Base-by-base conservation (phyloP, 2,888 invertebrate species). In the Noctua comes region DNA sequence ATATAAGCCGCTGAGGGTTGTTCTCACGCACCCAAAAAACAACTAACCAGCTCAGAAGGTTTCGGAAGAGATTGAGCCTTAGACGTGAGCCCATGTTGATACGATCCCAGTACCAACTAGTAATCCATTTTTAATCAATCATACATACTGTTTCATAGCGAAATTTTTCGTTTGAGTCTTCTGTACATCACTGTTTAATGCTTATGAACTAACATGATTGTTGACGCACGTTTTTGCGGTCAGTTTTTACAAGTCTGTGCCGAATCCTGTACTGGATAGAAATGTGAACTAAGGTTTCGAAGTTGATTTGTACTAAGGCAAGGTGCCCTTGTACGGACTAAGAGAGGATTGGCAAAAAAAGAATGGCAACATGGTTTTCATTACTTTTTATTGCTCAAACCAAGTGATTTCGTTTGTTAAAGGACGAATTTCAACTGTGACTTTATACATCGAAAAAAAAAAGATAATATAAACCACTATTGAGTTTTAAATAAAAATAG, bases 161-260 rank as follows among this genome's bases (percentile, higher is more conserved):
- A 43, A 43, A 8, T 3, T 1, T 8, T 43, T n/a, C 16, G 16
- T 43, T 59, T 79, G 54, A 65, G 3, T 48, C 65, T 79, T 79
- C 80, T 79, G 79, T 57, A 31, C 16, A 48, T 57, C 0, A 57
- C 40, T 80, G 73, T 73, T 24, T 43, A 21, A 46, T 64, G 72
- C 6, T 66, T 48, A 11, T 79, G 43, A 24, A 36, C 27, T 18
- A 36, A 40, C 54, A 57, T 57, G 18, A 48, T 46, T 40, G 40
- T 79, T 62, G 79, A 51, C 31, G 68, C n/a, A 48, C 8, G 66
- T 79, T 80, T 79, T 80, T 80, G 65, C 48, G 31, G 48, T 65
- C 8, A n/a, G 48, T 69, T 79, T 57, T 79, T 48, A 54, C 18
- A 54, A 54, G 27, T 69, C 43, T 69, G 31, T 51, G 16, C 8